Percentiles rank a stretch among this genome's conserved stretches.
These are phyloP conservation scores for Polypedilum pembai DNA, from an alignment of 1,140 invertebrate species.

Conservation along the genomic window DNA sequence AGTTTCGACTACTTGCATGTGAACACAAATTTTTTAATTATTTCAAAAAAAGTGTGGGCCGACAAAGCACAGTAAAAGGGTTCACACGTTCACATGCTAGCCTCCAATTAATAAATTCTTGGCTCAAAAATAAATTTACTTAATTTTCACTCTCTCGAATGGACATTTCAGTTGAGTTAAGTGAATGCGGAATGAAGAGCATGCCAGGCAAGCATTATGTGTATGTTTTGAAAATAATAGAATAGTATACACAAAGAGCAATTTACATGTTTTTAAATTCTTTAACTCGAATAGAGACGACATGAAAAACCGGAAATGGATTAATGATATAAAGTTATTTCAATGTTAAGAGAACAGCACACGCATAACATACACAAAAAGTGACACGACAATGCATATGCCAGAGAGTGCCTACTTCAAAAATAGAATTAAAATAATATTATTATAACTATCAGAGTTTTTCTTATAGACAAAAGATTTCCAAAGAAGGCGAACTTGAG, in stretches of 20 bases:
- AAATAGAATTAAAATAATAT: conserved; percentile 9
- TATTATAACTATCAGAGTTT: background rate
- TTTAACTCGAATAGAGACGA: background rate
- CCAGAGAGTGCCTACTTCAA: background rate
- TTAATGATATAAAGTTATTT: conserved; percentile 26
- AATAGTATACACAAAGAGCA: background rate
- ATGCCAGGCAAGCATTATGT: background rate
- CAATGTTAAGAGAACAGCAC: background rate
- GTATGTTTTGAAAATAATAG: too few species aligned
- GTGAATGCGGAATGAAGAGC: too few species aligned
- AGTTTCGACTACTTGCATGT: background rate
- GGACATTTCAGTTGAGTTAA: too few species aligned
- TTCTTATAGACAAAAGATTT: background rate
- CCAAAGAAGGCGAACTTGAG: background rate
- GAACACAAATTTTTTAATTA: background rate
- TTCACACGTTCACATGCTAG: background rate
- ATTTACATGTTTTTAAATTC: conserved; percentile 21
- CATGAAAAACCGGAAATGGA: conserved; percentile 20
- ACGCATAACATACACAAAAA: background rate
- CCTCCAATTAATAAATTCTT: conserved; percentile 19
- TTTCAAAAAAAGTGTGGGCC: background rate
- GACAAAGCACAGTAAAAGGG: background rate
- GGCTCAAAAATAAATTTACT: background rate
- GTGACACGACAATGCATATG: background rate
- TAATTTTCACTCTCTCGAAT: background rate